These are phyloP conservation scores for Meganola albula DNA, from an alignment of 2,888 invertebrate genomes.

Conservation along the genomic window DNA sequence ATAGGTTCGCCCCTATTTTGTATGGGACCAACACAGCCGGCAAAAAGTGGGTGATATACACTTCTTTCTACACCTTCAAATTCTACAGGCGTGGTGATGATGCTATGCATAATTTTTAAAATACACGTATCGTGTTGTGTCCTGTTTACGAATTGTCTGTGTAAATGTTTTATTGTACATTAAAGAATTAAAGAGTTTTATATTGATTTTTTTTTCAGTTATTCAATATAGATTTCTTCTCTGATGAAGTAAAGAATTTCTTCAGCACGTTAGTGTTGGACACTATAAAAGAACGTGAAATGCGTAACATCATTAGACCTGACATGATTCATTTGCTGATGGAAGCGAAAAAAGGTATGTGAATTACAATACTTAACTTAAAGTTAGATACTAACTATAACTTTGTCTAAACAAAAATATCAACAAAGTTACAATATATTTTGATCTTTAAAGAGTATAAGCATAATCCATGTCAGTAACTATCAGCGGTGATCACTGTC, in stretches of 20 bases:
- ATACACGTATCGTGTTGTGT: not conserved
- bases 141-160: not conserved
- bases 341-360: constrained; percentile 66
- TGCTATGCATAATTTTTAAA: not conserved
- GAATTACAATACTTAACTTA: no score
- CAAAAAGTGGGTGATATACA: no score
- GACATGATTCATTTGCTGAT: constrained; percentile 77
- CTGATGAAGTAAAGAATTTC: constrained; percentile 31
- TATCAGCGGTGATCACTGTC: no score
- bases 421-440: no score
- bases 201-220: constrained; percentile 32
- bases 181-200: no score
- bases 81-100: not conserved
- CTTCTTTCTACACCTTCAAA: not conserved
- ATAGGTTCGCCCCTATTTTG: no score
- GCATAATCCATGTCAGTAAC: no score
- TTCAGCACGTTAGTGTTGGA: constrained; percentile 49
- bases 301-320: constrained; percentile 51
- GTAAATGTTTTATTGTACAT: not conserved
- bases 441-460: no score
- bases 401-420: no score
- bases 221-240: constrained; percentile 32
- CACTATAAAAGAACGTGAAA: constrained; percentile 54
- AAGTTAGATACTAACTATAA: no score
- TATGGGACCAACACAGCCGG: no score